Conservation (phyloP, 2,888 invertebrate species). For the Melanotus villosus region DNA sequence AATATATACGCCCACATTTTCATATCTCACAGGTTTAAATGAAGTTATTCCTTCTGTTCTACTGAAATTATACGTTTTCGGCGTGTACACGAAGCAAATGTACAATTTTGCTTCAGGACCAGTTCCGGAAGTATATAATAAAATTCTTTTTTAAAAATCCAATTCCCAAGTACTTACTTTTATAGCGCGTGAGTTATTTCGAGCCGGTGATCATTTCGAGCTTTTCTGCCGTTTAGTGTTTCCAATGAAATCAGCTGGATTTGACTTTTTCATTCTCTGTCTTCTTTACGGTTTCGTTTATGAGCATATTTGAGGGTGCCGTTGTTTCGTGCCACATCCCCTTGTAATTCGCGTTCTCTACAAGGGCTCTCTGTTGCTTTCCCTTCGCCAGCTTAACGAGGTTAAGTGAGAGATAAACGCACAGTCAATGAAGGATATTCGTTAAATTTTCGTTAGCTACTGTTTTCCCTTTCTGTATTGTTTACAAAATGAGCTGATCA, state of each 20-base stretch:
- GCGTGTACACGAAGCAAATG: not conserved
- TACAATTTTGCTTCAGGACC: slow-evolving; percentile 3
- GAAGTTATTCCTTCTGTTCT: too few relatives aligned
- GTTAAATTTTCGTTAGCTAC: slow-evolving; percentile 37
- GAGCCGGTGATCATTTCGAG: slow-evolving; percentile 47
- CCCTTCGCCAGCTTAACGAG: slow-evolving; percentile 33
- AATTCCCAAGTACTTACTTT: slow-evolving; percentile 42
- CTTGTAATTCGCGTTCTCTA: slow-evolving; percentile 37
- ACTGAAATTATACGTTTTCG: not conserved
- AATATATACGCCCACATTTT: too few relatives aligned
- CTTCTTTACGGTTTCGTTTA: slow-evolving; percentile 53
- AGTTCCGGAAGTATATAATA: slow-evolving; percentile 14
- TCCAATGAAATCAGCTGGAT: slow-evolving; percentile 57
- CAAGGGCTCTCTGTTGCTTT: slow-evolving; percentile 39
- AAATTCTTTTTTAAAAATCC: slow-evolving; percentile 38
- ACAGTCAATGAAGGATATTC: slow-evolving; percentile 36
- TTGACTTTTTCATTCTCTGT: slow-evolving; percentile 53
- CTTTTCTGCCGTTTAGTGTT: slow-evolving; percentile 55
- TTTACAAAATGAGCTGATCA: slow-evolving; percentile 56
- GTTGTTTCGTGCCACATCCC: slow-evolving; percentile 44
- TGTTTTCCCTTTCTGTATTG: slow-evolving; percentile 52
- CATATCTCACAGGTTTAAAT: too few relatives aligned
- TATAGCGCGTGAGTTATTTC: slow-evolving; percentile 40
- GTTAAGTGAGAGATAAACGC: slow-evolving; percentile 41
- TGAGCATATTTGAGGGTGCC: slow-evolving; percentile 50